Conservation (phyloP, 2,797 vertebrate species). For the Discoglossus pictus region DNA sequence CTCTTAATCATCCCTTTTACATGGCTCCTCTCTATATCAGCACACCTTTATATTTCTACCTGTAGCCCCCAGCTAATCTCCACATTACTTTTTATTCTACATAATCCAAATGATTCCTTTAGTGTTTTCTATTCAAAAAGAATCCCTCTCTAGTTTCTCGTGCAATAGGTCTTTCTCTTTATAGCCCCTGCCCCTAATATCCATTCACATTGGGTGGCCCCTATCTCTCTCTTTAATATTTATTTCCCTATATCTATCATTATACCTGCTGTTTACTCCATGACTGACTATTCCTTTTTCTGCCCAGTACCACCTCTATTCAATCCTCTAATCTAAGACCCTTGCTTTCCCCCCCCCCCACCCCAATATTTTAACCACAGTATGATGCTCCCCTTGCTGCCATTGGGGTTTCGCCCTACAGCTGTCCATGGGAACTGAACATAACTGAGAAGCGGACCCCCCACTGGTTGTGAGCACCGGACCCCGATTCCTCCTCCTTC, state of each 20-base stretch:
- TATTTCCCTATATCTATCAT: background rate
- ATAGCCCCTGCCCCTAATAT: no score
- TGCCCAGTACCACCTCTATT: background rate
- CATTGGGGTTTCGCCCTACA: background rate
- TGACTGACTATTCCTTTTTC: background rate
- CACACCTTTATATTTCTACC: no score
- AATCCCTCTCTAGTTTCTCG: no score
- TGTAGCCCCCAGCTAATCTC: no score
- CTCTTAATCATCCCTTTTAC: no score
- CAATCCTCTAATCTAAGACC: background rate
- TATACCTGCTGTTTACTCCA: no score
- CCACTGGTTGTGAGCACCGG: background rate
- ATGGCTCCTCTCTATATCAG: no score
- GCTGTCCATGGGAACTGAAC: constrained; percentile 3
- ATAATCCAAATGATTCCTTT: no score
- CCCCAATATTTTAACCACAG: background rate
- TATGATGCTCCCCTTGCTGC: constrained; percentile 18
- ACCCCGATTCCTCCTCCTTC: constrained; percentile 24
- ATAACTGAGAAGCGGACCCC: background rate
- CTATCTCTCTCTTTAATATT: background rate
- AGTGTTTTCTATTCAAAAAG: no score
- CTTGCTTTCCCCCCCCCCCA: background rate
- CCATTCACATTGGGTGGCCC: no score
- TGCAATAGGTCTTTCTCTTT: no score
- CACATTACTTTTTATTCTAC: no score